Percentiles rank a stretch among this genome's conserved stretches.
Evolutionary conservation across 2,888 invertebrate genomes (phyloP).

Genomic region (Melanotus villosus): DNA sequence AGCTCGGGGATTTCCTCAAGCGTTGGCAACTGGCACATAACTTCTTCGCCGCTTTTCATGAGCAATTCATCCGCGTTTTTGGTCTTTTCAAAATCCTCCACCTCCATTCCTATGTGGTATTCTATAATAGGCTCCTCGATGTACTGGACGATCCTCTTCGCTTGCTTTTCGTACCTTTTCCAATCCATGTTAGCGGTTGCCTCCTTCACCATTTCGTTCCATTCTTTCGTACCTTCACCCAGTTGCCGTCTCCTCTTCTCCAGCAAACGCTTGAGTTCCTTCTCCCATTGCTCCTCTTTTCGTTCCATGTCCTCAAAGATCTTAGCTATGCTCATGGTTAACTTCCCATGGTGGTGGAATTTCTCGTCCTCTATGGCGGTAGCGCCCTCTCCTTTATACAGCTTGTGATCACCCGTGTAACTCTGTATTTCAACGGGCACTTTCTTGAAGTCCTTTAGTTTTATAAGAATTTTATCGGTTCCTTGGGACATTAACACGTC

Average conservation of each 20-base stretch:
- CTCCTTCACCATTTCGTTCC: slow-evolving; percentile 76
- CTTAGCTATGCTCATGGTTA: slow-evolving; percentile 77
- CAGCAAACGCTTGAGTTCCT: slow-evolving; percentile 64
- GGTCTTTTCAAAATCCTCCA: slow-evolving; percentile 74
- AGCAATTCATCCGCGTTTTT: slow-evolving; percentile 75
- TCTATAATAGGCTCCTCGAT: slow-evolving; percentile 60
- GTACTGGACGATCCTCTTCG: slow-evolving; percentile 69
- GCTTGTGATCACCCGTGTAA: slow-evolving; percentile 59
- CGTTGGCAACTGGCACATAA: slow-evolving; percentile 74
- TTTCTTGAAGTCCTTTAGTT: slow-evolving; percentile 81
- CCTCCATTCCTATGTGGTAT: slow-evolving; percentile 68
- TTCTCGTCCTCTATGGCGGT: slow-evolving; percentile 73
- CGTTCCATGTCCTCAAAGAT: slow-evolving; percentile 85
- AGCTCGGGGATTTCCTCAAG: slow-evolving; percentile 77
- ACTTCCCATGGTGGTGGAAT: slow-evolving; percentile 70
- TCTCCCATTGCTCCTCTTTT: slow-evolving; percentile 77
- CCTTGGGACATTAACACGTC: slow-evolving; percentile 85
- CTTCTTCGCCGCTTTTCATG: slow-evolving; percentile 68
- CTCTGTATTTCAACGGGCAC: slow-evolving; percentile 72
- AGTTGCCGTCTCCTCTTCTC: slow-evolving; percentile 63
- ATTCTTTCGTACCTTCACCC: slow-evolving; percentile 67
- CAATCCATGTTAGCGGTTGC: slow-evolving; percentile 77
- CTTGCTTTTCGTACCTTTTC: slow-evolving; percentile 76
- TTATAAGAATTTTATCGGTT: slow-evolving; percentile 81
- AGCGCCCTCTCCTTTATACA: slow-evolving; percentile 82